Conservation (phyloP, 2,113 vertebrate species). For the Syrrhaptes paradoxus region DNA sequence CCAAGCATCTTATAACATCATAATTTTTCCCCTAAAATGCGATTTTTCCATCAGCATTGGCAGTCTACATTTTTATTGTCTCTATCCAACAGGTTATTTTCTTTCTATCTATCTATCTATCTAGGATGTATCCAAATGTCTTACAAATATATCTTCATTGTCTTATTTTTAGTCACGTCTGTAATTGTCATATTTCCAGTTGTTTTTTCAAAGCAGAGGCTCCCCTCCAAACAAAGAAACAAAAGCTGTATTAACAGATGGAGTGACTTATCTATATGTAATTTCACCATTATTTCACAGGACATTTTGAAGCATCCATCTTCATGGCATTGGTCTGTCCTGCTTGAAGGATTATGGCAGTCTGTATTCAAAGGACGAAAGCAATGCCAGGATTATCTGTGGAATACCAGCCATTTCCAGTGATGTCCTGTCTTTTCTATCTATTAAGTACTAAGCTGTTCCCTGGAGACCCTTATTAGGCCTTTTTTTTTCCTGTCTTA, state of each 20-base stretch:
- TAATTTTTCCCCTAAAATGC: neutral
- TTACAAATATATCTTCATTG: neutral
- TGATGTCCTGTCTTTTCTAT: neutral
- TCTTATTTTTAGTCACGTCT: neutral
- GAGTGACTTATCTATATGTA: neutral
- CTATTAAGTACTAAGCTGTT: neutral
- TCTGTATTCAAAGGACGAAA: neutral
- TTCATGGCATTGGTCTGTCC: neutral
- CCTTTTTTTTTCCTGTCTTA: neutral
- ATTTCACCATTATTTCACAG: conserved; percentile 6
- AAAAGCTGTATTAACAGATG: neutral
- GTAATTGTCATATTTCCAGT: neutral
- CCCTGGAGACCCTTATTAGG: neutral
- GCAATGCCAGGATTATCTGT: neutral
- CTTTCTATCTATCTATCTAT: neutral
- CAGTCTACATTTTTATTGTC: neutral
- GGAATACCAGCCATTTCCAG: neutral
- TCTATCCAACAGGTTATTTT: neutral
- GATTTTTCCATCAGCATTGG: neutral
- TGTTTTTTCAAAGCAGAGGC: neutral
- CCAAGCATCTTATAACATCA: neutral
- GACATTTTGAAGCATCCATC: neutral
- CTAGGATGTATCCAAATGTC: neutral
- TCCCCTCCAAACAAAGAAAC: neutral
- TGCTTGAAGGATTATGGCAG: neutral